A percentile compares a stretch with the other conserved stretches of the same genome.
Conservation (phyloP, 2,888 invertebrate species). For the Mythimna albipuncta region DNA sequence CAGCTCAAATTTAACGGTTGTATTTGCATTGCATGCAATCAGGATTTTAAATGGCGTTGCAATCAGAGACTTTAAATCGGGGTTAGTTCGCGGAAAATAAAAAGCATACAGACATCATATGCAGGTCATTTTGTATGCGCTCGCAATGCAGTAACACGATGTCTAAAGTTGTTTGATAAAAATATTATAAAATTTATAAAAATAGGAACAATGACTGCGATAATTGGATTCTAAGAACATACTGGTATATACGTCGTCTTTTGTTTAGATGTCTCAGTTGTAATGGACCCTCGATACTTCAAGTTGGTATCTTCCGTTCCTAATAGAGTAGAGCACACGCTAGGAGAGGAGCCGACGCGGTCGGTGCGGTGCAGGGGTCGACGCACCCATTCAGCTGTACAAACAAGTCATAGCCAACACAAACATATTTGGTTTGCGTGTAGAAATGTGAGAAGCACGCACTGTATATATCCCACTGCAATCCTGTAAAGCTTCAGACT, state of each 20-base stretch:
- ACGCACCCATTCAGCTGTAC: slow-evolving; percentile 61
- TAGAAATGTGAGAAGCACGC: slow-evolving; percentile 15
- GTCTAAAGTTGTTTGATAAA: neutral
- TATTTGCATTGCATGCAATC: neutral
- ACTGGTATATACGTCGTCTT: neutral
- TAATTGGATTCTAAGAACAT: neutral
- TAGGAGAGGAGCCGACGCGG: slow-evolving; percentile 25
- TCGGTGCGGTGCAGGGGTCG: slow-evolving; percentile 45
- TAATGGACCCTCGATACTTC: slow-evolving; percentile 54
- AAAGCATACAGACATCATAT: neutral
- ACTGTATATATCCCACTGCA: neutral
- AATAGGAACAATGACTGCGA: neutral
- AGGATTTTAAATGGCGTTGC: neutral
- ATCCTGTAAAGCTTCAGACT: neutral
- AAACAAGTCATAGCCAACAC: slow-evolving; percentile 50
- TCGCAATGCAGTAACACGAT: neutral
- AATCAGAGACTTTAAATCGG: neutral
- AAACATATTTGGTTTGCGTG: slow-evolving; percentile 38
- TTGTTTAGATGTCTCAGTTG: slow-evolving; percentile 17
- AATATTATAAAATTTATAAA: neutral
- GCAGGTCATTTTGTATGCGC: neutral
- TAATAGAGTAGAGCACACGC: slow-evolving; percentile 39
- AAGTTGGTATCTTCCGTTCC: slow-evolving; percentile 51
- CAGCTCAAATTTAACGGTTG: neutral
- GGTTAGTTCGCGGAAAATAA: neutral